phyloP scores from a whole-genome alignment of 1,140 invertebrate species.

The Drosophila parabipectinata region DNA sequence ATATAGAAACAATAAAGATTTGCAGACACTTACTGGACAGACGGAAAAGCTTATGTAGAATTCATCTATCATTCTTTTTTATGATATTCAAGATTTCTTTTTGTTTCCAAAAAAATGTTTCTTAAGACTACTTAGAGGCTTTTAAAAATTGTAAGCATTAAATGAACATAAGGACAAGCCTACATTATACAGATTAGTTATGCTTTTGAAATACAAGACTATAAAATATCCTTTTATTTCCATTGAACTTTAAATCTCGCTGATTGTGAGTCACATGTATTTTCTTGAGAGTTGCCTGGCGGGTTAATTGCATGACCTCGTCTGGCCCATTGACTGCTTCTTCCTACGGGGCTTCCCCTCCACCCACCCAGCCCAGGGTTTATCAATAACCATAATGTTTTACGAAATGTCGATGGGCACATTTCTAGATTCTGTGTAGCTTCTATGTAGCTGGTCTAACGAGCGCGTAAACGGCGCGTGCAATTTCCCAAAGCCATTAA shows the following conservation, averaged over 20 bases:
- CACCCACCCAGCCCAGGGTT: constrained; percentile 2
- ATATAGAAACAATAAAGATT: too few species aligned
- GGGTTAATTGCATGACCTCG: constrained; percentile 38
- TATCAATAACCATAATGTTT: constrained; percentile 77
- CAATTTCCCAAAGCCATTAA: constrained; percentile 81
- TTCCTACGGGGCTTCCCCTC: neutral
- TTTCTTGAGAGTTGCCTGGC: neutral
- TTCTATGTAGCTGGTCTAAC: constrained; percentile 42
- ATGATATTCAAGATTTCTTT: too few species aligned
- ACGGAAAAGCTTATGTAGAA: too few species aligned
- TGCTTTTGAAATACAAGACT: too few species aligned
- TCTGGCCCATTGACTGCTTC: constrained; percentile 33
- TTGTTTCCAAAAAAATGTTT: too few species aligned
- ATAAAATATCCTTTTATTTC: neutral
- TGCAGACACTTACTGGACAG: too few species aligned
- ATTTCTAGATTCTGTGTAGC: constrained; percentile 14
- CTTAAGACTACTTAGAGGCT: too few species aligned
- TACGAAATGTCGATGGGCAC: constrained; percentile 31
- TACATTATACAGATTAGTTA: too few species aligned
- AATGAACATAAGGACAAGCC: too few species aligned
- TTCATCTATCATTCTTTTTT: too few species aligned
- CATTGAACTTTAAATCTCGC: neutral
- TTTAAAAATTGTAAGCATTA: too few species aligned
- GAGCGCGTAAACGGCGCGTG: constrained; percentile 78
- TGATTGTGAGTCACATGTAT: neutral